Evolutionary conservation across 2,888 invertebrate species (phyloP).

Genomic region (Apotomis turbidana): DNA sequence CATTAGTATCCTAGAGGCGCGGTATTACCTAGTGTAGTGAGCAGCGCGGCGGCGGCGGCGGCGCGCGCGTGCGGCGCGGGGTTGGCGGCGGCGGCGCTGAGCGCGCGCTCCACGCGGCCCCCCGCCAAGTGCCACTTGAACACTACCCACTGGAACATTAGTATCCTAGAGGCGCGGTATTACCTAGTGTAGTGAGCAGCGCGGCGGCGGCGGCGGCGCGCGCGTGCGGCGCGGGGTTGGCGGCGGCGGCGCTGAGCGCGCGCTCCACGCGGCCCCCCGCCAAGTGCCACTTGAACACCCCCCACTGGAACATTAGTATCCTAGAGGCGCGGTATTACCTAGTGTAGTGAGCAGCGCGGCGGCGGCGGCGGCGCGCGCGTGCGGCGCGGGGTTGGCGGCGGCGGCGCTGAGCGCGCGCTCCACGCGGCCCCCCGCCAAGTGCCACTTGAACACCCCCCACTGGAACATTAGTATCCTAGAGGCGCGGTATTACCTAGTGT

Average conservation of each 20-base stretch:
- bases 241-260: slow-evolving; percentile 74
- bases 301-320: slow-evolving; percentile 82
- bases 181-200: slow-evolving; percentile 75
- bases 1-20: too few species aligned
- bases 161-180: neutral
- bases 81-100: slow-evolving; percentile 74
- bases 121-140: slow-evolving; percentile 80
- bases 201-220: slow-evolving; percentile 76
- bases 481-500: too few species aligned
- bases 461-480: too few species aligned
- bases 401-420: too few species aligned
- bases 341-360: too few species aligned
- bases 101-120: slow-evolving; percentile 74
- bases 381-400: too few species aligned
- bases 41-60: slow-evolving; percentile 76
- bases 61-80: slow-evolving; percentile 73
- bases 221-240: slow-evolving; percentile 73
- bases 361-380: too few species aligned
- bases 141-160: slow-evolving; percentile 44
- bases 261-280: slow-evolving; percentile 73
- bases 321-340: too few species aligned
- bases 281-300: slow-evolving; percentile 81
- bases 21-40: slow-evolving; percentile 70
- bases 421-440: too few species aligned
- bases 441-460: too few species aligned